Conservation (phyloP, 2,888 invertebrate genomes). For the Lithosia quadra region DNA sequence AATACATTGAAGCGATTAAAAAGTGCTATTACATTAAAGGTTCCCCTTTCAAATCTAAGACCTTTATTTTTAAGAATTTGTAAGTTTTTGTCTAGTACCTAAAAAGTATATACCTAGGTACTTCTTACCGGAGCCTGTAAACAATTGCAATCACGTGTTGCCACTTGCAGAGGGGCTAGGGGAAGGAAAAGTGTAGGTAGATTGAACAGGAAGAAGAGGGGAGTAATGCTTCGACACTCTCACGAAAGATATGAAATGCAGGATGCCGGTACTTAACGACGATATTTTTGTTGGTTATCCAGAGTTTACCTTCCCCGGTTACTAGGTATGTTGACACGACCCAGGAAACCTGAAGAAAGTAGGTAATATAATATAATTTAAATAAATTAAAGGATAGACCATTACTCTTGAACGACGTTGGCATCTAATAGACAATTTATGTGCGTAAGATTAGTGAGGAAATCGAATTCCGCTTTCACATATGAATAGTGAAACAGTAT, state of each 20-base stretch:
- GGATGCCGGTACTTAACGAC: not conserved
- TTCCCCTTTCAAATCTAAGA: too few relatives aligned
- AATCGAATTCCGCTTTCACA: conserved; percentile 10
- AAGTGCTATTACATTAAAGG: too few relatives aligned
- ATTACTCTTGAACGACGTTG: not conserved
- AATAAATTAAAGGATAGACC: not conserved
- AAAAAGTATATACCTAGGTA: too few relatives aligned
- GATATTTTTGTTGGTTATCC: not conserved
- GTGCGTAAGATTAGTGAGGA: conserved; percentile 7
- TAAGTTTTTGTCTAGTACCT: not conserved
- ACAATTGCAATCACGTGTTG: not conserved
- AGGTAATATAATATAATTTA: not conserved
- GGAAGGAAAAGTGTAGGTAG: conserved; percentile 1
- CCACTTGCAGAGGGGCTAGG: not conserved
- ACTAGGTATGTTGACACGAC: not conserved
- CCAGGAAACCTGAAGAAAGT: not conserved
- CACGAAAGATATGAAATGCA: not conserved
- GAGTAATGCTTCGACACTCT: not conserved
- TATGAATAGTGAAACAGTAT: conserved; percentile 14
- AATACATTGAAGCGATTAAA: too few relatives aligned
- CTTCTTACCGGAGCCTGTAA: not conserved
- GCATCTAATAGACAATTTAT: not conserved
- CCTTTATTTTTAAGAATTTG: too few relatives aligned
- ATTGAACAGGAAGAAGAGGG: not conserved
- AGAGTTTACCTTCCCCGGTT: not conserved